Evolutionary conservation across 2,888 invertebrate genomes (phyloP).

Genomic region (Eilema sororculum): DNA sequence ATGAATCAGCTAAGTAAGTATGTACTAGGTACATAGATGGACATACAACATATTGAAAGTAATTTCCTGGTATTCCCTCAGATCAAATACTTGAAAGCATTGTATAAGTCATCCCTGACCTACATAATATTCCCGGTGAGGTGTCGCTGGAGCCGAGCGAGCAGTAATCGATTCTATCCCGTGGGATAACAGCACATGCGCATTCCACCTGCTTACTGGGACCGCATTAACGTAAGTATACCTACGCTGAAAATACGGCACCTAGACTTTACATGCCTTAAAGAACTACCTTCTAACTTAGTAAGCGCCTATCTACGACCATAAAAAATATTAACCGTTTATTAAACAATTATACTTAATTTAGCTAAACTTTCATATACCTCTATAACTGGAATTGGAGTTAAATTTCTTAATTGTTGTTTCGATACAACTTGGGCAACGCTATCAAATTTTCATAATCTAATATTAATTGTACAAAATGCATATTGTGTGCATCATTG

Average conservation of each 20-base stretch:
- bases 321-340: background rate
- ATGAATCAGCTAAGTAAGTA: background rate
- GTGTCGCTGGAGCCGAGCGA: conserved; percentile 55
- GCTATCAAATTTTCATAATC: conserved; percentile 16
- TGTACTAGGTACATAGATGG: background rate
- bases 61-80: conserved; percentile 5
- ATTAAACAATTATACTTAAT: background rate
- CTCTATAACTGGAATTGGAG: background rate
- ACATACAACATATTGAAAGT: conserved; percentile 6
- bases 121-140: conserved; percentile 69
- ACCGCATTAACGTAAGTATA: conserved; percentile 12
- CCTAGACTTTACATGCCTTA: background rate
- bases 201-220: conserved; percentile 43
- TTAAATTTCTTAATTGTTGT: background rate
- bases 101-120: conserved; percentile 73
- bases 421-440: background rate
- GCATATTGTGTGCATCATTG: conserved; percentile 21
- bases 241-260: conserved; percentile 10
- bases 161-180: conserved; percentile 84
- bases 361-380: background rate
- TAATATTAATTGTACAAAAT: conserved; percentile 22
- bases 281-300: background rate
- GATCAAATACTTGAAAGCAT: conserved; percentile 22
- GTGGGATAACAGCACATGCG: conserved; percentile 85
- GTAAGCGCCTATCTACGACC: background rate